Percentiles rank a stretch among this genome's conserved stretches.
Conservation (phyloP, 2,113 vertebrate genomes). For the Elephas maximus region DNA sequence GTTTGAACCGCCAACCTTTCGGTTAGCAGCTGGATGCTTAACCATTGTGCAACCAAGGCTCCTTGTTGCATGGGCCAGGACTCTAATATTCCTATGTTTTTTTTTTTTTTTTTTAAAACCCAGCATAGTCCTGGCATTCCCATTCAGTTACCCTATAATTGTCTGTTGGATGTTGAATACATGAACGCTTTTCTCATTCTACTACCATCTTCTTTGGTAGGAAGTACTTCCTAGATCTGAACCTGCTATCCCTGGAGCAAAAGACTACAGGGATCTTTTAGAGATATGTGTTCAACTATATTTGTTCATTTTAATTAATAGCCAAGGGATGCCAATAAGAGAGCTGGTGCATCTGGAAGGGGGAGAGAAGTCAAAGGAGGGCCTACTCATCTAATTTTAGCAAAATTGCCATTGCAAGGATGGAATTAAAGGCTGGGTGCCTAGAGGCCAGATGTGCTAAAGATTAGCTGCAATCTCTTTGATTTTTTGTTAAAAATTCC, state of each 20-base stretch:
- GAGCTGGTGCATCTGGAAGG: conserved; percentile 40
- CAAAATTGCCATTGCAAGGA: conserved; percentile 44
- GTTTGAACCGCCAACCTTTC: not conserved
- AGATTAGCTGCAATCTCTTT: conserved; percentile 59
- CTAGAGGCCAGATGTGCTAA: conserved; percentile 67
- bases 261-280: conserved; percentile 60
- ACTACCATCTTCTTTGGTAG: not conserved
- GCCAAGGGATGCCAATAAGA: conserved; percentile 54
- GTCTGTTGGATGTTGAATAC: not conserved
- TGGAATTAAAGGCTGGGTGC: conserved; percentile 63
- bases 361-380: conserved; percentile 42
- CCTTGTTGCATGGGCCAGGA: not conserved
- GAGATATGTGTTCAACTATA: conserved; percentile 40
- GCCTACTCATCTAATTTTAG: conserved; percentile 69
- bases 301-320: conserved; percentile 75
- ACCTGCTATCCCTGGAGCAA: conserved; percentile 45
- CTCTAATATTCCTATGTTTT: not conserved
- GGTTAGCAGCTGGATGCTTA: not conserved
- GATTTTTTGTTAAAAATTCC: conserved; percentile 59
- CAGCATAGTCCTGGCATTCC: not conserved
- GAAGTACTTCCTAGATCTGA: conserved; percentile 1
- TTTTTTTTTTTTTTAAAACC: not conserved
- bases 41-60: not conserved
- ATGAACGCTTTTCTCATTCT: not conserved
- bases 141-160: not conserved